phyloP scores from a whole-genome alignment of 1,140 invertebrate species.

The Drosophila pachea region DNA sequence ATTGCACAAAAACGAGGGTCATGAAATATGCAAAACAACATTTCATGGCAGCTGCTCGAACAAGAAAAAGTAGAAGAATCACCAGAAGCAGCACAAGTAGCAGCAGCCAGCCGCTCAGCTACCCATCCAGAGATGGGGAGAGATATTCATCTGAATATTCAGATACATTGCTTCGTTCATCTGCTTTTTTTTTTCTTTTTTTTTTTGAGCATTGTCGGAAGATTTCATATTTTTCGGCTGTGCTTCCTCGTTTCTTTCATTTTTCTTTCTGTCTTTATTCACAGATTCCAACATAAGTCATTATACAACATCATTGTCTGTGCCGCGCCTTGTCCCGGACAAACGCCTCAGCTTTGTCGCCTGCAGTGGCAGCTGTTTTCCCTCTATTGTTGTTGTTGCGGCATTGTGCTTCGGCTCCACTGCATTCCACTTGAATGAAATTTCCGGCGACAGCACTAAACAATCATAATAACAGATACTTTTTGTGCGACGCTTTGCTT shows the following conservation, averaged over 20 bases:
- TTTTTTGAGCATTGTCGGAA: conserved; percentile 37
- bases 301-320: conserved; percentile 57
- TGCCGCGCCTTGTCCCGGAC: conserved; percentile 21
- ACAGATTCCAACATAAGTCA: conserved; percentile 44
- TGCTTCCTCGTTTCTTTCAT: conserved; percentile 10
- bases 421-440: conserved; percentile 71
- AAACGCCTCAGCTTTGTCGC: conserved; percentile 65
- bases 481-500: conserved; percentile 53
- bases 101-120: background rate
- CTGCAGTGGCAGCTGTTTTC: conserved; percentile 44
- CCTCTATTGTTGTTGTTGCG: conserved; percentile 22
- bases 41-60: conserved; percentile 36
- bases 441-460: conserved; percentile 75
- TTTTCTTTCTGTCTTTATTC: conserved; percentile 6
- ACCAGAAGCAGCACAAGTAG: background rate
- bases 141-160: conserved; percentile 24
- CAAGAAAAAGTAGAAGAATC: background rate
- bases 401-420: conserved; percentile 9
- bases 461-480: conserved; percentile 75
- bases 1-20: conserved; percentile 43
- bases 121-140: background rate
- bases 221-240: conserved; percentile 33
- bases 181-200: conserved; percentile 14
- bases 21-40: conserved; percentile 73
- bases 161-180: conserved; percentile 34